Evolutionary conservation across 2,797 vertebrate species (phyloP).

Genomic region (Bradypodion pumilum): DNA sequence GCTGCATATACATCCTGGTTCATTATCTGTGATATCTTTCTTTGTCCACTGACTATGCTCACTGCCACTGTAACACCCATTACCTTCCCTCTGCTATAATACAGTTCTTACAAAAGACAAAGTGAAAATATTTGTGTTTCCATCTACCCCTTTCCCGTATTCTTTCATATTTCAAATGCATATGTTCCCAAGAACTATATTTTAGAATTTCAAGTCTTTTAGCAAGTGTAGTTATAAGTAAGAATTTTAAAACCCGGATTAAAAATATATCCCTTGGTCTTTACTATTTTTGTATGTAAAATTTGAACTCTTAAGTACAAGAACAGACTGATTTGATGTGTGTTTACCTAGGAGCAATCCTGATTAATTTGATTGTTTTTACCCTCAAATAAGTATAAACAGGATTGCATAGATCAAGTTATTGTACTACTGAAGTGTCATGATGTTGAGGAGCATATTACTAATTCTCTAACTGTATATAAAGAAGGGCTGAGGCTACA

Average conservation of each 20-base stretch:
- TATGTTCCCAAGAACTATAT: neutral
- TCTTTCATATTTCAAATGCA: neutral
- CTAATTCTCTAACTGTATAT: neutral
- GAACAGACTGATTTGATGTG: neutral
- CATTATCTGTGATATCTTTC: neutral
- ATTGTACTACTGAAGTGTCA: neutral
- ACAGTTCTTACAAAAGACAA: neutral
- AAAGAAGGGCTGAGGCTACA: neutral
- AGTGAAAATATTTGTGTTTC: neutral
- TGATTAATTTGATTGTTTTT: neutral
- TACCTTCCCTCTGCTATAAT: too few species aligned
- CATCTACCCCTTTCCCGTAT: neutral
- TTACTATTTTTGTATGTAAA: neutral
- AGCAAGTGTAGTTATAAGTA: neutral
- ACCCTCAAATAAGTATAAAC: neutral
- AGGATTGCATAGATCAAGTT: neutral
- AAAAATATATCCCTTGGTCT: neutral
- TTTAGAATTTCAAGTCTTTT: neutral
- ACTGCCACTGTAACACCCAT: neutral
- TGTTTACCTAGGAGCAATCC: neutral
- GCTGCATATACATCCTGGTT: neutral
- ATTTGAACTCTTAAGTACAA: neutral
- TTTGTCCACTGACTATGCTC: neutral
- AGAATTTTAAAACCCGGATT: rapidly evolving
- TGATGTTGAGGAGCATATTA: neutral